Evolutionary conservation across 2,113 vertebrate species (phyloP).

Genomic region (Petrocephalus microphthalmus): DNA sequence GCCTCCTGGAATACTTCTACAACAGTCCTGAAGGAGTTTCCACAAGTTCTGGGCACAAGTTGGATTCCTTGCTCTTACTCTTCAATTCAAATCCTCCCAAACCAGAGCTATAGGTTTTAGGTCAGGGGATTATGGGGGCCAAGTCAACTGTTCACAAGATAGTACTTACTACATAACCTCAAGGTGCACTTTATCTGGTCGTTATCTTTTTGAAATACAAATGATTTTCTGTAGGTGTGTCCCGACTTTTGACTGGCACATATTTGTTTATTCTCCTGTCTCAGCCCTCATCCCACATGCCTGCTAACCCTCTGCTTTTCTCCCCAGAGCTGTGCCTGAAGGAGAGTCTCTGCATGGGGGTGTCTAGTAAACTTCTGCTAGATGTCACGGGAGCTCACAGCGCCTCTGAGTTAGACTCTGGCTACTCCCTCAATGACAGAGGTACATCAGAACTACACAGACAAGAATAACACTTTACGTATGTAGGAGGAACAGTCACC

Average conservation of each 20-base stretch:
- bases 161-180: background rate
- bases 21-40: background rate
- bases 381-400: conserved; percentile 60
- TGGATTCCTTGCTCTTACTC: background rate
- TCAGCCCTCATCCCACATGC: conserved; percentile 12
- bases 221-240: background rate
- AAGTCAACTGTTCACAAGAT: background rate
- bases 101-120: background rate
- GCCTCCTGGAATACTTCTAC: background rate
- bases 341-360: conserved; percentile 79
- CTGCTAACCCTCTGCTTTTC: background rate
- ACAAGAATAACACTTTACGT: background rate
- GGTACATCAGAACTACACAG: conserved; percentile 35
- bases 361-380: conserved; percentile 77
- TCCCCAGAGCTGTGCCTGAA: conserved; percentile 72
- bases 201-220: background rate
- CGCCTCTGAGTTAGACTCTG: conserved; percentile 63
- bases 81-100: background rate
- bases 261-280: background rate
- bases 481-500: background rate
- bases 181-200: background rate
- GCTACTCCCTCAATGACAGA: conserved; percentile 62
- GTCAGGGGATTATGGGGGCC: background rate
- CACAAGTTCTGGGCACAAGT: background rate
- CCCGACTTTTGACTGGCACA: background rate